Conservation (phyloP, 1,140 invertebrate species). For the Cydia strobilella region DNA sequence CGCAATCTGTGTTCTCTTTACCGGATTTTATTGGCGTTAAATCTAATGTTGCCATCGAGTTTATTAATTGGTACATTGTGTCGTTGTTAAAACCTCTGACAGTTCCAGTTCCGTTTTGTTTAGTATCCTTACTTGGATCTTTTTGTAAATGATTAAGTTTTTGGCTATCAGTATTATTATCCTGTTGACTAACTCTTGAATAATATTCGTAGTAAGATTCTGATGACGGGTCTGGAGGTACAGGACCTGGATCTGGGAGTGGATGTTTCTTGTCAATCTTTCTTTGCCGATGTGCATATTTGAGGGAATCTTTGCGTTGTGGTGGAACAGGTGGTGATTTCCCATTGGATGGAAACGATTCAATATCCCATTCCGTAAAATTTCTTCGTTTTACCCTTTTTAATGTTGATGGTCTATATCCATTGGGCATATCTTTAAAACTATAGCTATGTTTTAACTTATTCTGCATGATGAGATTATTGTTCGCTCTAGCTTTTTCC, state of each 20-base stretch:
- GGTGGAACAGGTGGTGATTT: slow-evolving; percentile 71
- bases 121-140: slow-evolving; percentile 62
- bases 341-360: slow-evolving; percentile 64
- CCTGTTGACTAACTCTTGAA: slow-evolving; percentile 77
- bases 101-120: slow-evolving; percentile 50
- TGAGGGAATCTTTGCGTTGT: slow-evolving; percentile 75
- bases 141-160: slow-evolving; percentile 71
- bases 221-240: slow-evolving; percentile 71
- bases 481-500: slow-evolving; percentile 78
- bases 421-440: slow-evolving; percentile 82
- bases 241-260: slow-evolving; percentile 68
- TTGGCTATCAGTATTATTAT: slow-evolving; percentile 75
- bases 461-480: slow-evolving; percentile 72
- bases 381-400: slow-evolving; percentile 78
- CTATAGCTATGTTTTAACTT: slow-evolving; percentile 79
- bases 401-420: slow-evolving; percentile 80
- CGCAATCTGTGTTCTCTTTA: slow-evolving; percentile 61
- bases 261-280: slow-evolving; percentile 74
- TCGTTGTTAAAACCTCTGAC: slow-evolving; percentile 58
- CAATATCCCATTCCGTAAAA: slow-evolving; percentile 80
- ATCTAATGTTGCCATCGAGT: slow-evolving; percentile 76
- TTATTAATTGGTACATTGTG: slow-evolving; percentile 73
- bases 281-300: slow-evolving; percentile 76
- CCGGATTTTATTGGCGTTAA: slow-evolving; percentile 65
- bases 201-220: slow-evolving; percentile 80